Evolutionary conservation across 2,113 vertebrate species (phyloP).

Genomic region (Anthoscopus minutus): DNA sequence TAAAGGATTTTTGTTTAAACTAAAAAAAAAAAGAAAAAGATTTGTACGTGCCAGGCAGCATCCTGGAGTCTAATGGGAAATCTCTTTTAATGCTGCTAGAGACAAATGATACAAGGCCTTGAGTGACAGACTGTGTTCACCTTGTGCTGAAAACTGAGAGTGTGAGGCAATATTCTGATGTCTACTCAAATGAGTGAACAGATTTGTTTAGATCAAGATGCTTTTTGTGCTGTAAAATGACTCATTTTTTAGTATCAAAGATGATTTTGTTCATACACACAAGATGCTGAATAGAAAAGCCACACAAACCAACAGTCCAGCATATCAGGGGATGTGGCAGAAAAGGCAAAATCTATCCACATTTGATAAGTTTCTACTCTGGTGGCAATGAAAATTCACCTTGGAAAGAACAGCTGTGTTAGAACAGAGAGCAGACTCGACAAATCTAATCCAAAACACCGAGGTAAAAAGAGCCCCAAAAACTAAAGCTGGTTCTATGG

Average conservation of each 20-base stretch:
- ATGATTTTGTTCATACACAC: background rate
- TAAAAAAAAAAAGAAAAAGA: background rate
- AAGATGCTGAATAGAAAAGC: background rate
- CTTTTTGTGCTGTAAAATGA: background rate
- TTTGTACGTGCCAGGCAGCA: background rate
- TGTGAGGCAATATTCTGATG: background rate
- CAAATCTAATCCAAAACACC: background rate
- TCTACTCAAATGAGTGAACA: background rate
- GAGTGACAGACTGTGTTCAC: background rate
- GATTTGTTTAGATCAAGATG: background rate
- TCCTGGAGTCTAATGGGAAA: background rate
- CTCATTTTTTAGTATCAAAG: background rate
- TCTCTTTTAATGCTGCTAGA: background rate
- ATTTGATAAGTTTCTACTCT: background rate
- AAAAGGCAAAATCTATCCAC: background rate
- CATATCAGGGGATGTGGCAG: background rate
- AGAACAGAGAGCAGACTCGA: background rate
- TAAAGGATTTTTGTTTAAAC: background rate
- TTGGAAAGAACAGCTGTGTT: background rate
- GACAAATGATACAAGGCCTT: background rate
- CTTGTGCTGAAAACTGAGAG: background rate
- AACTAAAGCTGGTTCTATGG: background rate
- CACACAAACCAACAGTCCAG: background rate
- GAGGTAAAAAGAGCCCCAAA: rapidly evolving
- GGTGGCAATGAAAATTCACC: background rate